Percentiles rank a stretch among this genome's conserved stretches.
Evolutionary conservation across 2,888 invertebrate genomes (phyloP).

Genomic region (Fragum sueziense): DNA sequence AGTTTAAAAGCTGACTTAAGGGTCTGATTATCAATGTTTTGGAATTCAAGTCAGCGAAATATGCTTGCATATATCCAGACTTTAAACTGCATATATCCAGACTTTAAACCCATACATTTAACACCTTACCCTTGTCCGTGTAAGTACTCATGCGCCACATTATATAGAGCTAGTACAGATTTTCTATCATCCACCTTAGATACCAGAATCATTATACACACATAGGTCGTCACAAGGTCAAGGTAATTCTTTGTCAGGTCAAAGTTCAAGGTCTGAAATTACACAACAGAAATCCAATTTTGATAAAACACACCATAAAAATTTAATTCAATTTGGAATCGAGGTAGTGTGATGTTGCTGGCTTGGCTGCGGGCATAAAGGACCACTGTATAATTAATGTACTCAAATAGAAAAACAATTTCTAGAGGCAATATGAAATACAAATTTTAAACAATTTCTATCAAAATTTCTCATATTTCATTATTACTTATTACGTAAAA

Average conservation of each 20-base stretch:
- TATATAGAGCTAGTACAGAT: conserved; percentile 97
- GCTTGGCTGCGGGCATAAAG: too few relatives aligned
- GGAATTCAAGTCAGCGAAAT: too few relatives aligned
- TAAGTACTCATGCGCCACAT: conserved; percentile 98
- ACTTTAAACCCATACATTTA: too few relatives aligned
- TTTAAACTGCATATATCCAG: too few relatives aligned
- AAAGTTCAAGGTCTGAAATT: conserved; percentile 91
- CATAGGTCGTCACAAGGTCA: conserved; percentile 96
- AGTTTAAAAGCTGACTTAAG: too few relatives aligned
- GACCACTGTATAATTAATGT: too few relatives aligned
- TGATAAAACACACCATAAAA: background rate
- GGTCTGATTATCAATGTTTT: too few relatives aligned
- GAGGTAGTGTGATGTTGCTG: too few relatives aligned
- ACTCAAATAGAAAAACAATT: too few relatives aligned
- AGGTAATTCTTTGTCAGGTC: conserved; percentile 97
- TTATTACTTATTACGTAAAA: background rate
- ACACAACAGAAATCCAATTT: background rate
- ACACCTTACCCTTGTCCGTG: conserved; percentile 85
- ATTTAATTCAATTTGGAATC: background rate
- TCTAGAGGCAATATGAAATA: too few relatives aligned
- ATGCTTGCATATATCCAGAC: too few relatives aligned
- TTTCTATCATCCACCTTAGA: conserved; percentile 99
- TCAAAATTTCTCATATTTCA: background rate
- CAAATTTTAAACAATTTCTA: too few relatives aligned
- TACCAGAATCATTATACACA: conserved; percentile 97